Percentiles rank a stretch among this genome's conserved stretches.
Evolutionary conservation across 2,797 vertebrate species (phyloP).

Genomic region (Tiaroga cobitis): DNA sequence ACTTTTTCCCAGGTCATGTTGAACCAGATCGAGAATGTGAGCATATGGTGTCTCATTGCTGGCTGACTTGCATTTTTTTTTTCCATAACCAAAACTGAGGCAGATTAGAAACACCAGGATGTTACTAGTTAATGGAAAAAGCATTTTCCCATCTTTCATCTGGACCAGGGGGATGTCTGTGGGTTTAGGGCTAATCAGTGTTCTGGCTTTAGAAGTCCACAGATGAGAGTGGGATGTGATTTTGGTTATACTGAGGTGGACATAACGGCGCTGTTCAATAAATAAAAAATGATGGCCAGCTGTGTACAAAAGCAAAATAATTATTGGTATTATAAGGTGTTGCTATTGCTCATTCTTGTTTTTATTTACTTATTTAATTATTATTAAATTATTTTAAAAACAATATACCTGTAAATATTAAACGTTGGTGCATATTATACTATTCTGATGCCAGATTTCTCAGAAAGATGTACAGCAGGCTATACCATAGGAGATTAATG

Average conservation of each 20-base stretch:
- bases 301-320: not conserved
- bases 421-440: not conserved
- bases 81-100: slow-evolving; percentile 28
- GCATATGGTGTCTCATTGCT: slow-evolving; percentile 22
- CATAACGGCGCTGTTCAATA: not conserved
- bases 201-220: slow-evolving; percentile 1
- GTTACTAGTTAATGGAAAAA: slow-evolving; percentile 16
- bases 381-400: not conserved
- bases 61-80: slow-evolving; percentile 17
- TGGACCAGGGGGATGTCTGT: slow-evolving; percentile 9
- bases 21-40: not conserved
- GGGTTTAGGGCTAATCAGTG: slow-evolving; percentile 10
- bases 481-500: not conserved
- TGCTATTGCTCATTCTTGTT: not conserved
- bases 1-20: not conserved
- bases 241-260: not conserved
- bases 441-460: not conserved
- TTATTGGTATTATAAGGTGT: not conserved
- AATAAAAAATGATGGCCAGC: not conserved
- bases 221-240: slow-evolving; percentile 18
- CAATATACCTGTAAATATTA: not conserved
- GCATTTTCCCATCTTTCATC: slow-evolving; percentile 26
- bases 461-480: not conserved
- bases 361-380: not conserved
- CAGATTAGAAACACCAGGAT: slow-evolving; percentile 21